Conservation (phyloP, 2,888 invertebrate species). For the Pegoplata infirma region DNA sequence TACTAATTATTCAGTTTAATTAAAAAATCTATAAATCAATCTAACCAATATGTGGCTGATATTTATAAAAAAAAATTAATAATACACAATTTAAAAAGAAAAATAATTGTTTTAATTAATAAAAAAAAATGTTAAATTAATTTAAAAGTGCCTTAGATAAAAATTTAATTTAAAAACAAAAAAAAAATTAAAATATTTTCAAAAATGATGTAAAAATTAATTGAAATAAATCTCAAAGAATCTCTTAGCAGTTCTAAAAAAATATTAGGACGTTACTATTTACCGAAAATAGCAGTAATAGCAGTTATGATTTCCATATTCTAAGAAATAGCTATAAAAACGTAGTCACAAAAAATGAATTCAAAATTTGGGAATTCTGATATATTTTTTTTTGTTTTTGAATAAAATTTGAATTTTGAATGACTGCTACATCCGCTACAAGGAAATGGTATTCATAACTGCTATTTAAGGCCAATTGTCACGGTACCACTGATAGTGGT, state of each 20-base stretch:
- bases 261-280: too few relatives aligned
- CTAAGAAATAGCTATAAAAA: too few relatives aligned
- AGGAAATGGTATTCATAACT: too few relatives aligned
- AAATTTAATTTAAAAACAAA: constrained; percentile 55
- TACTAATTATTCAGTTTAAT: constrained; percentile 48
- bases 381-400: too few relatives aligned
- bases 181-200: neutral
- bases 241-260: constrained; percentile 16
- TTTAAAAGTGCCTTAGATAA: constrained; percentile 62
- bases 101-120: constrained; percentile 40
- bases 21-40: constrained; percentile 56
- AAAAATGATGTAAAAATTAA: constrained; percentile 15
- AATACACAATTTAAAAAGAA: constrained; percentile 47
- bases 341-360: too few relatives aligned
- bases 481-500: too few relatives aligned
- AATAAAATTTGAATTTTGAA: too few relatives aligned
- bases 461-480: too few relatives aligned
- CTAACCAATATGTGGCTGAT: neutral
- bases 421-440: too few relatives aligned
- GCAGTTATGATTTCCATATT: too few relatives aligned
- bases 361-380: too few relatives aligned
- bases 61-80: constrained; percentile 2
- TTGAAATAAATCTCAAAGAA: constrained; percentile 21
- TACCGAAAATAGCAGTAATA: too few relatives aligned
- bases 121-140: constrained; percentile 56